Base-by-base conservation (phyloP, 2,113 vertebrate species). In the Halichoerus grypus region DNA sequence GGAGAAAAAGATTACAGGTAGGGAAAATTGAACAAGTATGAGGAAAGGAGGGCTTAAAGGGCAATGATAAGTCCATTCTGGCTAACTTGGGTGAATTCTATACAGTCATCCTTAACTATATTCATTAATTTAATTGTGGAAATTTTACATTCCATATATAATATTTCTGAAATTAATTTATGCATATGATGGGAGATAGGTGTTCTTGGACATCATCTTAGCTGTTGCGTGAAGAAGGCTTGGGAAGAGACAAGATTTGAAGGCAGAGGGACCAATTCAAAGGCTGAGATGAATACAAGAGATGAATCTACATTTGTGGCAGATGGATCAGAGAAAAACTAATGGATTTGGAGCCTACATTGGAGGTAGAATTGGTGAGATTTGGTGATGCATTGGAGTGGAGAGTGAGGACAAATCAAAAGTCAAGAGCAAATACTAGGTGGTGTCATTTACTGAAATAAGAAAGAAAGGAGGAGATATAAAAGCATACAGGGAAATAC, bases 81-180 rank as follows among this genome's bases (percentile, higher is more conserved):
- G 12, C 14, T 65, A 24, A 39, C 87, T 67, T 28, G 12, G 18
- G 21, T 21, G 16, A 91, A 85, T 80, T 67, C 24, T 69, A 10
- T 28, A 74, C 0, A 51, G 49, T 19, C 33, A 69, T 36, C 33
- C 16, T 94, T 57, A 84, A 57, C 7, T 95, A 65, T 83, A 65
- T 26, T 36, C 18, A 72, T 39, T 55, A 79, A 89, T 88, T 83
- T 83, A 63, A 67, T 90, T 76, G 55, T 49, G 4, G 24, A 63
- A 65, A 69, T 36, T 69, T 88, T 51, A 74, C 11, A 57, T 36
- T 42, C 21, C 3, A n/a, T 61, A 76, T 79, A 91, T 79, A 63
- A 16, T 28, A 87, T 19, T 91, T 90, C 7, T 82, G 33, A 65
- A 86, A 12, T 65, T 95, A 65, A 91, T 39, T 46, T 24, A 71